Base-by-base conservation (phyloP, 2,888 invertebrate genomes). In the Polylopha cassiicola region DNA sequence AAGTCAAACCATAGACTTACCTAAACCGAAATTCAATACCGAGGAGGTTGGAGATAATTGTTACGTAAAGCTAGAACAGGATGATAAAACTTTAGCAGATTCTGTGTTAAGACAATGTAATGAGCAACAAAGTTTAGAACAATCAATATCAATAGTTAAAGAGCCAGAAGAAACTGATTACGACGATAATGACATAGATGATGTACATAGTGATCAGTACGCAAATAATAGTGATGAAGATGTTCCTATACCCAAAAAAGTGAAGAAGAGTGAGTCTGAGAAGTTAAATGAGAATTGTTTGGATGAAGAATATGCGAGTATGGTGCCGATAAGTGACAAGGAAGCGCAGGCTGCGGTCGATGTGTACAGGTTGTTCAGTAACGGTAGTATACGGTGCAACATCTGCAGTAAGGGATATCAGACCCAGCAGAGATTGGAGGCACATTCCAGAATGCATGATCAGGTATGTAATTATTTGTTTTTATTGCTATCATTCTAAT, bases 381-480 rank as follows among this genome's bases (percentile, higher is more conserved):
- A 50, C 4, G 81, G 81, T 3, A 66, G 64, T 33, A 59, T 57
- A 42, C 51, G 52, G 7, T 84, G 84, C 53, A 38, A 56, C 6
- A 44, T 65, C 13, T 84, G 84, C 44, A 58, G 59, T n/a, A 75
- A 71, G 26, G 46, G 60, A 3, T 78, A 67, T 50, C 53, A 55
- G 27, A 71, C 55, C 56, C 69, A 73, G 13, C 61, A 61, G 13
- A 57, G 69, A 7, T 50, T 73, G 31, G 65, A 60, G 8, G 36
- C 58, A 10, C 84, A 84, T 54, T 58, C 59, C 48, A 59, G 79
- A 10, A 80, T 79, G 75, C 84, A 84, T 69, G 75, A 80, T 51
- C 70, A 64, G 68, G 84, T 79, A 55, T 60, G 50, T 38, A 11
- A 17, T 41, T n/a, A n/a, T n/a, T n/a, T n/a, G n/a, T n/a, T n/a